Base-by-base conservation (phyloP, 2,888 invertebrate genomes). In the Baronia brevicornis region DNA sequence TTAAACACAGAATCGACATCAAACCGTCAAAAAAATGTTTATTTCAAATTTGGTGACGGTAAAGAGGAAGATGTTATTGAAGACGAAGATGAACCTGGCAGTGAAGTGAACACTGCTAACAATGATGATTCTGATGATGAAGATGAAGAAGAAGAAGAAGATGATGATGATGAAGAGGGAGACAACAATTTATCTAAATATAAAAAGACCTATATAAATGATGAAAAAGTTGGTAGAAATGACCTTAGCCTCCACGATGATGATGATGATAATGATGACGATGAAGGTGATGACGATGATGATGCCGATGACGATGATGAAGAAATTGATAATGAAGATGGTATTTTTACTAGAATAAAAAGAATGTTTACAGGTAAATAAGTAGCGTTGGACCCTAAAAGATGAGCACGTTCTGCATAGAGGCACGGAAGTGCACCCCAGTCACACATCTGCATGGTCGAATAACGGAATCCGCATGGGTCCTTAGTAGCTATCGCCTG, bases 401-500 rank as follows among this genome's bases (percentile, higher is more conserved):
- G 56, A 56, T 60, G 57, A 56, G 51, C 73, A n/a, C n/a, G n/a
- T n/a, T n/a, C 71, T 63, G 72, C 73, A 74, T 68, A 63, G 66
- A 66, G 60, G 63, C 63, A 67, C 65, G 60, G 60, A 60, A 48
- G 51, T 51, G 44, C 37, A 53, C 48, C 63, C 67, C 58, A 56
- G 48, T 63, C 62, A 70, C 66, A 73, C 79, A 75, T 79, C 82
- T 84, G 84, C 84, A 84, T 82, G 84, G 82, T 79, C 77, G 49
- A 67, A 55, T 48, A 36, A 36, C 33, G 54, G 65, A 56, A 48
- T 72, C 72, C 73, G 79, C 80, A 80, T 84, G 84, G 84, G 66
- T 67, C 69, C 73, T 55, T 51, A 62, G 67, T 80, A 87, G 87
- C 86, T 85, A 80, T 87, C 87, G 88, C 87, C 88, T 88, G 88